Base-by-base conservation (phyloP, 2,888 invertebrate species). In the Hylaea fasciaria region DNA sequence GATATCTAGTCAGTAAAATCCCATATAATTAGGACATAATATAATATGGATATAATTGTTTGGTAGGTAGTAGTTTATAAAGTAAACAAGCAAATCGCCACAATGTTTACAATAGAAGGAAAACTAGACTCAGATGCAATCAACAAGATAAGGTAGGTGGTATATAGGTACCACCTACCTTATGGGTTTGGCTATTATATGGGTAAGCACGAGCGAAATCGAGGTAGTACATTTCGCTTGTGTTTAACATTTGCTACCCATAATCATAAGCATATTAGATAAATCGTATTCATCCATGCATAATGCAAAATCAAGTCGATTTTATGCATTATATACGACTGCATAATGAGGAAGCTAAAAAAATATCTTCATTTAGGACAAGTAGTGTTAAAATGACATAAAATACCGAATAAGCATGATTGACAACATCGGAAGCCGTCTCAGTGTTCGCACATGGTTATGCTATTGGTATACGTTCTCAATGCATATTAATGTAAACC, bases 401-500 rank as follows among this genome's bases (percentile, higher is more conserved):
- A 65, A 74, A 73, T 74, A 74, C 64, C 73, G 70, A 69, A 74
- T 71, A 53, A 44, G 11, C n/a, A 14, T 62, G 62, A 70, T 69
- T 72, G 72, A 68, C 65, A 73, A 73, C 71, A 74, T 70, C 62
- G 57, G 74, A 70, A 73, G 62, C 67, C 70, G 71, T 74, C 74
- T 73, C 77, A 76, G 73, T 75, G 45, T 77, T 75, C 73, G 71
- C 72, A 74, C 71, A 74, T 74, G 74, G 54, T 16, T 58, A 41
- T 51, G 57, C 51, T 64, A 64, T 62, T 53, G 49, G 44, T 48
- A 58, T 64, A 72, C 70, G 81, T 75, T 81, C 84, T 83, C 79
- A 78, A 83, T 86, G 82, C 85, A 86, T 88, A 85, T 83, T 86
- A 86, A 88, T 86, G 80, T 70, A 77, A 73, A 82, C 79, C 80